These are phyloP conservation scores for Stratiomys singularior DNA, from an alignment of 2,888 invertebrate genomes.

Conservation along the genomic window DNA sequence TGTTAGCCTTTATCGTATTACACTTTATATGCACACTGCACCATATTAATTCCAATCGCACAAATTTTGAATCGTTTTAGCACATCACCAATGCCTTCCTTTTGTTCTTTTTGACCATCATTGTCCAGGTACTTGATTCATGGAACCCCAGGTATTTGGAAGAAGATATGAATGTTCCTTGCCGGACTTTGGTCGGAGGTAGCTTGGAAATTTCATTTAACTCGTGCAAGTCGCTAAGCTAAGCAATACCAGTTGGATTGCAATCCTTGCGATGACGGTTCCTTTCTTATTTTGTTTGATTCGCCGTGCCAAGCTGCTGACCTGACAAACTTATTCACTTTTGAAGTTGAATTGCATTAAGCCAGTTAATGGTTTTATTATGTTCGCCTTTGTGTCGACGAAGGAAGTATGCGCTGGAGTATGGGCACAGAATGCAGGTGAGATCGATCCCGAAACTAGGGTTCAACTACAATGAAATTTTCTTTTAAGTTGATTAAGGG, in stretches of 20 bases:
- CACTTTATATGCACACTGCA: too few species aligned
- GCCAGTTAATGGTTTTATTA: conserved; percentile 56
- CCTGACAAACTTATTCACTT: conserved; percentile 55
- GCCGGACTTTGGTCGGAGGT: neutral
- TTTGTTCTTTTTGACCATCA: conserved; percentile 1
- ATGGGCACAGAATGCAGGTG: conserved; percentile 13
- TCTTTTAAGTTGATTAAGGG: too few species aligned
- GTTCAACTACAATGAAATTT: too few species aligned
- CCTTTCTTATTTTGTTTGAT: too few species aligned
- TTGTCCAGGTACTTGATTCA: conserved; percentile 15
- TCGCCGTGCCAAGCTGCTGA: too few species aligned
- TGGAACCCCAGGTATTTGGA: neutral
- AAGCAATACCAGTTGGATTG: neutral
- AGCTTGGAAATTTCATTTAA: conserved; percentile 14
- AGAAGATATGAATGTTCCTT: neutral
- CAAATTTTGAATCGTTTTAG: neutral
- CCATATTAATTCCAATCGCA: neutral
- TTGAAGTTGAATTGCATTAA: conserved; percentile 54
- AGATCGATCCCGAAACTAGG: neutral
- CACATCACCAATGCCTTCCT: neutral
- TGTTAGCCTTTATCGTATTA: too few species aligned
- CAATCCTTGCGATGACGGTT: too few species aligned
- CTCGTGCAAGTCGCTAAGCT: neutral
- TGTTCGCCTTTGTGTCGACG: conserved; percentile 49
- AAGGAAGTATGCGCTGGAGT: conserved; percentile 32